Percentiles rank a stretch among this genome's conserved stretches.
Conservation (phyloP, 2,797 vertebrate genomes). For the Rhinogobio ventralis region DNA sequence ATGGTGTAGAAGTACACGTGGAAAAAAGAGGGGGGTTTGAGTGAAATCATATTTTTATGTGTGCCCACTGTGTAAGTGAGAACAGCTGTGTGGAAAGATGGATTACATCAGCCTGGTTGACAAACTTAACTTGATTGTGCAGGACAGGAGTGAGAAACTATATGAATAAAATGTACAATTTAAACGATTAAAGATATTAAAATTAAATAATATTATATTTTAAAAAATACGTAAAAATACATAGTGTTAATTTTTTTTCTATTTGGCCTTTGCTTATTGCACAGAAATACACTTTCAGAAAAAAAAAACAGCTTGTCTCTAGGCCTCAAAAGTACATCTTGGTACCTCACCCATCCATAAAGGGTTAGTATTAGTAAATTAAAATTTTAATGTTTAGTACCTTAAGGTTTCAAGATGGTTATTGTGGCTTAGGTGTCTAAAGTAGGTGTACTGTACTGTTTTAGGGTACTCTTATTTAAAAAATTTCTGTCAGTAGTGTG, state of each 20-base stretch:
- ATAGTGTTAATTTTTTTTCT: not conserved
- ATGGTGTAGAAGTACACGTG: slow-evolving; percentile 10
- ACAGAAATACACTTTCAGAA: not conserved
- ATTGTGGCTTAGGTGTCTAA: not conserved
- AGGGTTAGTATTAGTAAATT: not conserved
- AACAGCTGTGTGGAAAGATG: slow-evolving; percentile 48
- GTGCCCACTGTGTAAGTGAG: slow-evolving; percentile 48
- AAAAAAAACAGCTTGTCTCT: not conserved
- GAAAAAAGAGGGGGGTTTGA: slow-evolving; percentile 27
- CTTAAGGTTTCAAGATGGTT: not conserved
- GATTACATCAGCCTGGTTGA: slow-evolving; percentile 56
- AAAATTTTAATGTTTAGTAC: not conserved
- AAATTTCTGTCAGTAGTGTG: not conserved
- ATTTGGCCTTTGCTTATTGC: not conserved
- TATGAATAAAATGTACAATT: not conserved
- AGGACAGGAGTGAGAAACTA: not conserved
- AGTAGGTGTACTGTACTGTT: not conserved
- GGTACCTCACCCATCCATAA: not conserved
- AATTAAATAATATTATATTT: too few species aligned
- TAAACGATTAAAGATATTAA: not conserved
- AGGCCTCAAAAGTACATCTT: not conserved
- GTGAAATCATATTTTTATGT: slow-evolving; percentile 42
- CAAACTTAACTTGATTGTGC: not conserved
- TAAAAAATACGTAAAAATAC: not conserved
- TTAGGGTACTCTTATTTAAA: not conserved